Evolutionary conservation across 2,113 vertebrate genomes (phyloP).

Genomic region (Ochotona princeps): DNA sequence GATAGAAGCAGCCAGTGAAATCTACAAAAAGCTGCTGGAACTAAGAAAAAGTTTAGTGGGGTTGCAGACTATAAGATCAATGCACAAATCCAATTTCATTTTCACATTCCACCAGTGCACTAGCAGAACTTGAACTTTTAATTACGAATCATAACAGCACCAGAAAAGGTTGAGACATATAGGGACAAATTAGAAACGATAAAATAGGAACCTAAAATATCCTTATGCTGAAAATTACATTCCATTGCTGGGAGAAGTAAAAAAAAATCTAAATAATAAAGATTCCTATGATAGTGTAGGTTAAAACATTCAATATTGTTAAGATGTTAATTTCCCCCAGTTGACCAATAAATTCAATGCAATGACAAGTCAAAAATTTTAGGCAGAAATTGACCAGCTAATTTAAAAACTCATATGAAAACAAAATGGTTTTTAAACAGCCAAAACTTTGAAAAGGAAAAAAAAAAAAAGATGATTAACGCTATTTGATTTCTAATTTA

Average conservation of each 20-base stretch:
- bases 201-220: background rate
- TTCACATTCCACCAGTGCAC: background rate
- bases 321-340: background rate
- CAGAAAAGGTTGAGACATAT: background rate
- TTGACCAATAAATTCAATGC: background rate
- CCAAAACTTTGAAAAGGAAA: background rate
- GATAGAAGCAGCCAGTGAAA: background rate
- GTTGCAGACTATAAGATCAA: background rate
- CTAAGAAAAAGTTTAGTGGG: background rate
- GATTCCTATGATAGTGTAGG: background rate
- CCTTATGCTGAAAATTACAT: background rate
- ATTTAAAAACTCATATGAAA: slow-evolving; percentile 35
- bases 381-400: slow-evolving; percentile 14
- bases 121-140: background rate
- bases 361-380: slow-evolving; percentile 13
- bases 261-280: background rate
- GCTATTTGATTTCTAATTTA: background rate
- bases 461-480: background rate
- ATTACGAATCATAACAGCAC: background rate
- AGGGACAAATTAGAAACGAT: background rate
- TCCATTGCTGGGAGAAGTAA: background rate
- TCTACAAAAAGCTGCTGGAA: background rate
- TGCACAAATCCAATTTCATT: background rate
- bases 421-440: background rate
- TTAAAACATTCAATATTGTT: background rate